A percentile compares a stretch with the other conserved stretches of the same genome.
These are phyloP conservation scores for Styela clava DNA, from an alignment of 23 tunicate genomes.

Conservation along the genomic window DNA sequence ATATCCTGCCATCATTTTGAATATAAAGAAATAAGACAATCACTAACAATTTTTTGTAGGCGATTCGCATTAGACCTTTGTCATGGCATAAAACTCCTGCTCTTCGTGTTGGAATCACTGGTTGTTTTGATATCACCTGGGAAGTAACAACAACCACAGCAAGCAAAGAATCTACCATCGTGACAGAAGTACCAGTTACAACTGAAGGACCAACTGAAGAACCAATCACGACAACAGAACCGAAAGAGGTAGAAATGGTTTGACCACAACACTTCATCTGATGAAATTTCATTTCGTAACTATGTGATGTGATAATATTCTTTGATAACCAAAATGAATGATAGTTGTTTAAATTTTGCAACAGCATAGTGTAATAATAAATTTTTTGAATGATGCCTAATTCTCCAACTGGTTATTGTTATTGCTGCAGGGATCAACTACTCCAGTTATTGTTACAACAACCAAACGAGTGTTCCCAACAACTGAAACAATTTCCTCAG, in stretches of 20 bases:
- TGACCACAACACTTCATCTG: neutral
- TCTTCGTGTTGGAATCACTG: slow-evolving; percentile 38
- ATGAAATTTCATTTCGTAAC: too few relatives aligned
- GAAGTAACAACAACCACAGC: slow-evolving; percentile 24
- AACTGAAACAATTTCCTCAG: neutral
- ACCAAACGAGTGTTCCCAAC: slow-evolving; percentile 44
- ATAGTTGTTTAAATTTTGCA: too few relatives aligned
- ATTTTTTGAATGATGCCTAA: too few relatives aligned
- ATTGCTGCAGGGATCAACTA: neutral
- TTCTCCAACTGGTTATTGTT: too few relatives aligned
- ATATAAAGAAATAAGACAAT: too few relatives aligned
- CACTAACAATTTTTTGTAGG: slow-evolving; percentile 31
- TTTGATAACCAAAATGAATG: too few relatives aligned
- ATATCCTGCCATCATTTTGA: too few relatives aligned
- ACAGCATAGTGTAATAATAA: too few relatives aligned
- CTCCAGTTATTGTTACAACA: slow-evolving; percentile 39
- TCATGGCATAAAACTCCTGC: slow-evolving; percentile 43
- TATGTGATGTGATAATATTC: too few relatives aligned
- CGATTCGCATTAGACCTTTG: slow-evolving; percentile 26
- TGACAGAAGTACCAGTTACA: slow-evolving; percentile 9
- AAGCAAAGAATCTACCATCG: slow-evolving; percentile 6
- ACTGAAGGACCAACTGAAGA: slow-evolving; percentile 1
- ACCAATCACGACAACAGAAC: neutral
- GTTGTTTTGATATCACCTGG: slow-evolving; percentile 44
- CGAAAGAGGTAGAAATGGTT: neutral